phyloP scores from a whole-genome alignment of 2,797 vertebrate genomes.

The Enteromius mattozi region DNA sequence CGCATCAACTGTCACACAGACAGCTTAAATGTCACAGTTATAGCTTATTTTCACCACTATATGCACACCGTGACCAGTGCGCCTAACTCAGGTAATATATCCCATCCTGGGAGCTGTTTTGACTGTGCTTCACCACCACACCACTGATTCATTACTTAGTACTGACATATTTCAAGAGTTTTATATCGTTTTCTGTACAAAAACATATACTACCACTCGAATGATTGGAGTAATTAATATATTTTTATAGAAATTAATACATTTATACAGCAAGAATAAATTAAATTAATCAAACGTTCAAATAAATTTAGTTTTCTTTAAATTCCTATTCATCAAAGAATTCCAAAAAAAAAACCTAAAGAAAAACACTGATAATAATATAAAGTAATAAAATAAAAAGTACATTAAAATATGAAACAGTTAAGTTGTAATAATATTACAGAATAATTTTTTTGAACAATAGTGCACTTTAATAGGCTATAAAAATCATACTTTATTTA shows the following conservation, averaged over 20 bases:
- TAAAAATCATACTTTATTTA: background rate
- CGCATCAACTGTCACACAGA: conserved; percentile 11
- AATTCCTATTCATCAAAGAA: background rate
- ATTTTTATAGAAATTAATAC: background rate
- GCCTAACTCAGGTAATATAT: conserved; percentile 25
- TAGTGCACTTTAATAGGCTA: background rate
- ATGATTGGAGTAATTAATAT: too few relatives aligned
- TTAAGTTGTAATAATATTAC: background rate
- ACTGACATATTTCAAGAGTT: background rate
- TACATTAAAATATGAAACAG: background rate
- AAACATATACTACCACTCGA: background rate
- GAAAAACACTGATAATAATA: background rate
- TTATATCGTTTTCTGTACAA: background rate
- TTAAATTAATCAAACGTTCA: background rate
- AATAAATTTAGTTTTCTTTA: too few relatives aligned
- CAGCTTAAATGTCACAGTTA: conserved; percentile 33
- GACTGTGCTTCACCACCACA: background rate
- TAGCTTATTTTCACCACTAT: conserved; percentile 18
- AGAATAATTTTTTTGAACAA: background rate
- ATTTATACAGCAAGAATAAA: background rate
- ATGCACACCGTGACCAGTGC: conserved; percentile 10
- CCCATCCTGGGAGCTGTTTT: background rate
- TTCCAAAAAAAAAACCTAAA: background rate
- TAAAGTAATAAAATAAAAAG: background rate
- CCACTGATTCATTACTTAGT: background rate